Evolutionary conservation across 2,888 invertebrate species (phyloP).

Genomic region (Lasioglossum morio): DNA sequence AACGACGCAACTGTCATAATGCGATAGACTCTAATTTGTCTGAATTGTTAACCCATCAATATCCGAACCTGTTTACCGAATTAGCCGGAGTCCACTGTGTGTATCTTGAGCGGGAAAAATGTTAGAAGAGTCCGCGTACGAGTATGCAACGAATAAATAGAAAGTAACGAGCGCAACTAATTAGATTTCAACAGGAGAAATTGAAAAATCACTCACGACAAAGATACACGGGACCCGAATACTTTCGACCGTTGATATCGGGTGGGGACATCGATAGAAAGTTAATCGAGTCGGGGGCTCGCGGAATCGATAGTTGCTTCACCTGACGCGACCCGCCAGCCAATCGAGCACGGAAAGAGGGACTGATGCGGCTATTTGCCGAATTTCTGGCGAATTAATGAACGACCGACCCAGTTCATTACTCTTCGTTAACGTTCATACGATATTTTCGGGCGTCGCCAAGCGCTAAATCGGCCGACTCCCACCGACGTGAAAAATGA

Average conservation of each 20-base stretch:
- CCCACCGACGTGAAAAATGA: slow-evolving; percentile 9
- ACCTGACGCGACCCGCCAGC: slow-evolving; percentile 40
- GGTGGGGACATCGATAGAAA: slow-evolving; percentile 15
- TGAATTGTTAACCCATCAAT: too few species aligned
- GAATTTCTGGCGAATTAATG: slow-evolving; percentile 39
- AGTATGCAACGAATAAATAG: background rate
- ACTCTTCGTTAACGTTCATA: slow-evolving; percentile 21
- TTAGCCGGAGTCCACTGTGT: background rate
- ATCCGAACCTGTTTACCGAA: too few species aligned
- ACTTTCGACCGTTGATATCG: background rate
- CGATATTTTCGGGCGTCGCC: slow-evolving; percentile 8
- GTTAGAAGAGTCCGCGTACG: background rate
- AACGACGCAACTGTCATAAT: background rate
- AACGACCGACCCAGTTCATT: slow-evolving; percentile 24
- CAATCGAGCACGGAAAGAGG: slow-evolving; percentile 47
- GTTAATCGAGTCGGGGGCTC: slow-evolving; percentile 1
- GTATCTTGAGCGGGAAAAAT: background rate
- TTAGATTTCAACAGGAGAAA: background rate
- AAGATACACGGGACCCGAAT: slow-evolving; percentile 2
- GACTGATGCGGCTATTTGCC: slow-evolving; percentile 33
- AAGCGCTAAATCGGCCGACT: background rate
- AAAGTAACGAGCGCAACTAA: background rate
- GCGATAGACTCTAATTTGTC: background rate
- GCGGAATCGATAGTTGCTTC: slow-evolving; percentile 33
- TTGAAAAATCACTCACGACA: background rate